These are phyloP conservation scores for Syndactyla subalaris DNA, from an alignment of 2,797 vertebrate species.

Conservation along the genomic window DNA sequence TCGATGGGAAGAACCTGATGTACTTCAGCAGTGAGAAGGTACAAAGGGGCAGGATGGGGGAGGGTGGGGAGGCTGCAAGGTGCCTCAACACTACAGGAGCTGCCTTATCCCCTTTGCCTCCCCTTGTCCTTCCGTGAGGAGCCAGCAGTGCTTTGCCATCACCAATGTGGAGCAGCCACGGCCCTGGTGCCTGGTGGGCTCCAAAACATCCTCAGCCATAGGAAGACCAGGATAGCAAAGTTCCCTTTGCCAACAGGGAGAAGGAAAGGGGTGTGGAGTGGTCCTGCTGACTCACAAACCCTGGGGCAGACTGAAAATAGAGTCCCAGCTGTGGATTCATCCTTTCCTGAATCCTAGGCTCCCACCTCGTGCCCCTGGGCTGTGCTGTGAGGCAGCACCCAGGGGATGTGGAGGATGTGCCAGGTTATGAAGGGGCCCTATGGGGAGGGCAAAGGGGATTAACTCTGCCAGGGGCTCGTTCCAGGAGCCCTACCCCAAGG, in stretches of 20 bases:
- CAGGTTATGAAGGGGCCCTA: background rate
- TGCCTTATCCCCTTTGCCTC: background rate
- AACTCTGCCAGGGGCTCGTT: background rate
- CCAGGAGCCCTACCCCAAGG: slow-evolving; percentile 94
- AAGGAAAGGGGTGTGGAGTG: background rate
- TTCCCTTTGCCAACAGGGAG: background rate
- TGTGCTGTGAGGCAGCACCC: background rate
- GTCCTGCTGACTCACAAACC: background rate
- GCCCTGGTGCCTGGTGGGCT: background rate
- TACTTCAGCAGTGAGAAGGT: slow-evolving; percentile 97
- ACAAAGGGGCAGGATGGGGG: background rate
- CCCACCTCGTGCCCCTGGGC: fast-evolving
- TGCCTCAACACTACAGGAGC: background rate
- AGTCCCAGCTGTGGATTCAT: background rate
- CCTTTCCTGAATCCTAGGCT: background rate
- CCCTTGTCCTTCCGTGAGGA: background rate
- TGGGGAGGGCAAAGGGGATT: background rate
- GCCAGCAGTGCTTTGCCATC: background rate
- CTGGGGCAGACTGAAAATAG: background rate
- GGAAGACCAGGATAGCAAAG: background rate
- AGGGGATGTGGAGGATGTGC: background rate
- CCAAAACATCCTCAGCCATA: background rate
- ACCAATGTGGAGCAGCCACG: fast-evolving
- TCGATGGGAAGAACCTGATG: slow-evolving; percentile 93
- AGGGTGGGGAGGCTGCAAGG: background rate